Evolutionary conservation across 2,888 invertebrate genomes (phyloP).

Genomic region (Hypena proboscidalis): DNA sequence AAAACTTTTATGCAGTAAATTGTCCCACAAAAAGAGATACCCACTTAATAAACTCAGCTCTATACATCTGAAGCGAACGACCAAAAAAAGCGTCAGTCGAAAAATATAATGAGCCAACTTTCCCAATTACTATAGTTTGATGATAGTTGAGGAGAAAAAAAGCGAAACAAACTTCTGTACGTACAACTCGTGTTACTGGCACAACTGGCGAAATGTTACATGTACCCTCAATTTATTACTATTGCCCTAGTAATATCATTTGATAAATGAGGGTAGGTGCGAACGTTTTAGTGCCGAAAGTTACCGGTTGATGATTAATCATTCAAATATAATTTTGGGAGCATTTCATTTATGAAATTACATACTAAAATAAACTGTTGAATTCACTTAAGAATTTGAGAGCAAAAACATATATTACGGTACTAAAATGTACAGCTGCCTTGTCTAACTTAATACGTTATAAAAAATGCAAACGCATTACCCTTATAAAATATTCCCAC

Average conservation of each 20-base stretch:
- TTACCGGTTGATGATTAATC: constrained; percentile 4
- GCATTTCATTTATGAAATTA: too few species aligned
- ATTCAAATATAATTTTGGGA: neutral
- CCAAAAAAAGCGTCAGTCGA: constrained; percentile 58
- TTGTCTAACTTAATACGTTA: constrained; percentile 7
- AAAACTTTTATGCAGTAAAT: too few species aligned
- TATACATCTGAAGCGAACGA: constrained; percentile 16
- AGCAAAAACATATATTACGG: neutral
- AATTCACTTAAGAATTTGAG: neutral
- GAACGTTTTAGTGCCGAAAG: constrained; percentile 13
- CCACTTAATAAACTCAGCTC: constrained; percentile 12
- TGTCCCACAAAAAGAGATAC: constrained; percentile 3
- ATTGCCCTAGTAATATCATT: constrained; percentile 31
- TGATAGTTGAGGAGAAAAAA: constrained; percentile 63
- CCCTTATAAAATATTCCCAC: constrained; percentile 42
- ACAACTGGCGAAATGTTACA: constrained; percentile 35
- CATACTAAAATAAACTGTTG: too few species aligned
- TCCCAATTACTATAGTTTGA: constrained; percentile 80
- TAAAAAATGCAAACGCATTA: constrained; percentile 24
- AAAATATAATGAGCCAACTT: constrained; percentile 81
- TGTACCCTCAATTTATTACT: constrained; percentile 37
- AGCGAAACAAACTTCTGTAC: constrained; percentile 50
- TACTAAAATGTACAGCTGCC: neutral
- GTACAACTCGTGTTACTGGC: constrained; percentile 40
- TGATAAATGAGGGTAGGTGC: constrained; percentile 36